Percentiles rank a stretch among this genome's conserved stretches.
Conservation (phyloP, 2,888 invertebrate species). For the Anticlea derivata region DNA sequence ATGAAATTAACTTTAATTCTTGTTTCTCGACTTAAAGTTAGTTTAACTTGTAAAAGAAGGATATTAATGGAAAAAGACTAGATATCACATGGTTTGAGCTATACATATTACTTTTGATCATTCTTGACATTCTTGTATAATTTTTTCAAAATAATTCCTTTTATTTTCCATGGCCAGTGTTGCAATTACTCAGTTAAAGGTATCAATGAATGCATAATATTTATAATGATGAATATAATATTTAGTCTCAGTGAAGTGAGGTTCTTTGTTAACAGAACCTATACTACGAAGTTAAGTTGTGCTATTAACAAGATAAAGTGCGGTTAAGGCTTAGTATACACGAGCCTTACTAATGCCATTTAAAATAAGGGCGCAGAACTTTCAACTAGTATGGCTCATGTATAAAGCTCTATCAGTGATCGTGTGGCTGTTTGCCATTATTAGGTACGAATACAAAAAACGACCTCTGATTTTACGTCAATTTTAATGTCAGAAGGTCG, state of each 20-base stretch:
- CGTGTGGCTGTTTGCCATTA: constrained; percentile 14
- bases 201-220: constrained; percentile 15
- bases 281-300: constrained; percentile 31
- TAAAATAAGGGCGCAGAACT: not conserved
- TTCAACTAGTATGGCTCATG: constrained; percentile 20
- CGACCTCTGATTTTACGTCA: not conserved
- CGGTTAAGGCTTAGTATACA: constrained; percentile 14
- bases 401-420: constrained; percentile 15
- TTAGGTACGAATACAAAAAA: constrained; percentile 18
- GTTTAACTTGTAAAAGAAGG: constrained; percentile 47
- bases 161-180: constrained; percentile 41
- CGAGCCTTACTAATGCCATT: constrained; percentile 14
- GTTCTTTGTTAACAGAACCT: constrained; percentile 46
- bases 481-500: not conserved
- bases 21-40: constrained; percentile 23
- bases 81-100: constrained; percentile 83
- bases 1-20: constrained; percentile 19
- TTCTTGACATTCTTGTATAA: constrained; percentile 53
- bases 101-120: constrained; percentile 60
- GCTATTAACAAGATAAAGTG: constrained; percentile 32
- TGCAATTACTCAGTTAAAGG: constrained; percentile 41
- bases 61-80: constrained; percentile 75
- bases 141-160: constrained; percentile 30
- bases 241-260: constrained; percentile 32
- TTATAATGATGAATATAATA: constrained; percentile 12